These are phyloP conservation scores for Nasonia vitripennis DNA, from an alignment of 1,140 invertebrate genomes.

Conservation along the genomic window DNA sequence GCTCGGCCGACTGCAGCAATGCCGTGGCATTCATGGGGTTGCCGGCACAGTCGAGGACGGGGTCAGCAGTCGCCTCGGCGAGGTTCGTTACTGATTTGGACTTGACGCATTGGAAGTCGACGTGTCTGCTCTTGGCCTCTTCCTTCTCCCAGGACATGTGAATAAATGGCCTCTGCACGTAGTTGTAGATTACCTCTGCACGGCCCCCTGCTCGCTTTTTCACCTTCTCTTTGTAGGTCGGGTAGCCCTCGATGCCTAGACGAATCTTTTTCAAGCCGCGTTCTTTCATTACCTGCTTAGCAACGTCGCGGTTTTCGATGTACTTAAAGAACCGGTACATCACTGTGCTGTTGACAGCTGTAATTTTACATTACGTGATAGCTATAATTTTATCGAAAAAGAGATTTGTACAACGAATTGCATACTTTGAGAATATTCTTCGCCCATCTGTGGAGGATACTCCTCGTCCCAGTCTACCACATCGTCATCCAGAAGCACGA, in stretches of 20 bases:
- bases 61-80: constrained; percentile 93
- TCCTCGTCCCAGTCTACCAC: constrained; percentile 99
- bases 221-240: constrained; percentile 98
- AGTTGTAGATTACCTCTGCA: constrained; percentile 98
- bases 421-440: constrained; percentile 97
- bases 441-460: constrained; percentile 98
- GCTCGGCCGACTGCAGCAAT: constrained; percentile 59
- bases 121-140: constrained; percentile 98
- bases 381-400: neutral
- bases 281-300: constrained; percentile 99
- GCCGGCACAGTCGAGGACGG: constrained; percentile 79
- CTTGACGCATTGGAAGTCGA: constrained; percentile 98
- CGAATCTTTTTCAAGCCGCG: constrained; percentile 98
- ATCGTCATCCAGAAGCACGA: constrained; percentile 96
- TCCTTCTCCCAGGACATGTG: constrained; percentile 99
- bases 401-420: neutral
- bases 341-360: constrained; percentile 90
- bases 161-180: constrained; percentile 99
- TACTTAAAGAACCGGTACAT: constrained; percentile 99
- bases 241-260: constrained; percentile 99
- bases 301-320: constrained; percentile 99
- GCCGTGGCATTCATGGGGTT: constrained; percentile 73
- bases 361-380: constrained; percentile 44
- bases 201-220: constrained; percentile 93
- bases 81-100: constrained; percentile 96